These are phyloP conservation scores for Drosophila rufa DNA, from an alignment of 1,140 invertebrate species.

Conservation along the genomic window DNA sequence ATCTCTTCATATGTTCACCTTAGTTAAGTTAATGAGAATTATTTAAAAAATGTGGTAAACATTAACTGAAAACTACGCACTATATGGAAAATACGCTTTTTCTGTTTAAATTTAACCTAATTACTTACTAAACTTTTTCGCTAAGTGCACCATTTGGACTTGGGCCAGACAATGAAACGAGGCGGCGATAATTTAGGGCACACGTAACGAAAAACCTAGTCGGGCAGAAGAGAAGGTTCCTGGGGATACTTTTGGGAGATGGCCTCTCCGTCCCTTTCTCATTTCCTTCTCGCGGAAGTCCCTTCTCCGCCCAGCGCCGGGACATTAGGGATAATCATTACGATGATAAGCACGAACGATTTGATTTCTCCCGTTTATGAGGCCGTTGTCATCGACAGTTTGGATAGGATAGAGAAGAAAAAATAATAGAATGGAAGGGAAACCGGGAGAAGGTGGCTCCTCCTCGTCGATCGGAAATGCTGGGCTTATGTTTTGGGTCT, in stretches of 20 bases:
- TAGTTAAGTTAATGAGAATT: no score
- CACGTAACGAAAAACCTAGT: constrained; percentile 53
- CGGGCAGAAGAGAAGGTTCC: constrained; percentile 23
- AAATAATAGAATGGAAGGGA: constrained; percentile 22
- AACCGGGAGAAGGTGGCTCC: not conserved
- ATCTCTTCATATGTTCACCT: no score
- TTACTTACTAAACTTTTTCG: not conserved
- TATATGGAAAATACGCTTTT: no score
- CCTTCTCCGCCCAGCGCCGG: constrained; percentile 25
- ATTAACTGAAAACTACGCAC: no score
- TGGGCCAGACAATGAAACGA: constrained; percentile 48
- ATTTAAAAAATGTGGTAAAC: no score
- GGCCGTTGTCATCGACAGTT: constrained; percentile 72
- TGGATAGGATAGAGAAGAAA: constrained; percentile 18
- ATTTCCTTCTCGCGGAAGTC: constrained; percentile 62
- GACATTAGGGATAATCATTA: constrained; percentile 81
- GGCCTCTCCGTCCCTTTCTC: constrained; percentile 40
- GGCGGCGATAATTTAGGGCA: constrained; percentile 67
- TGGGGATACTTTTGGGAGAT: constrained; percentile 30
- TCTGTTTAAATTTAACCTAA: not conserved
- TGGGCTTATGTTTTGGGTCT: constrained; percentile 42
- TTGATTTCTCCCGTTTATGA: constrained; percentile 75
- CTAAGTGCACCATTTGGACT: constrained; percentile 18
- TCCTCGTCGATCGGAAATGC: constrained; percentile 40
- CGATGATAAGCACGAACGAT: constrained; percentile 81